Base-by-base conservation (phyloP, 1,140 invertebrate species). In the Halictus rubicundus region DNA sequence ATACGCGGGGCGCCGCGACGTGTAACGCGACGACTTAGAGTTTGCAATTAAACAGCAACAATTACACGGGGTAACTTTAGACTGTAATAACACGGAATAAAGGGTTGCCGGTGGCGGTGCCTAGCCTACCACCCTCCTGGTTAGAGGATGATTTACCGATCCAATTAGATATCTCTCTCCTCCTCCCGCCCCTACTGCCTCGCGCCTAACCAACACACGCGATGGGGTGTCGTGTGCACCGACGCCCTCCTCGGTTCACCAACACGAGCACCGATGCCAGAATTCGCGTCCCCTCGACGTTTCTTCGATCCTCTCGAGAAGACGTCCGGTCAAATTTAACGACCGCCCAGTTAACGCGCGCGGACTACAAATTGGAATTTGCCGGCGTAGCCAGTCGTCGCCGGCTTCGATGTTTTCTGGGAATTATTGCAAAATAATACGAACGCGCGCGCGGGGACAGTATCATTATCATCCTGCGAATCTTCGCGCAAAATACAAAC, bases 41-140 rank as follows among this genome's bases (percentile, higher is more conserved):
- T 90, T 93, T 88, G 92, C 92, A 93, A 93, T 93, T 93, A 93
- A 93, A 93, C 91, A 93, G 92, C 92, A 93, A 93, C 92, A 93
- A 93, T 93, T 93, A 93, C 91, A 92, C 90, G 89, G 92, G 91
- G 92, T 93, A 93, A 93, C 92, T 93, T 93, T 92, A 93, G 92
- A 93, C 92, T 90, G 92, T 93, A 93, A 93, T 93, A 93, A 93
- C 92, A 91, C 89, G 88, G 91, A 93, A 93, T 93, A 92, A 93
- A 93, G 92, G 92, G 92, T 93, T 93, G 90, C 87, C 86, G 81
- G 87, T 88, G 85, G 85, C 85, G 83, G 85, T 84, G 88, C 88
- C 89, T 91, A 83, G 89, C 79, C 90, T 90, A 87, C 90, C 87
- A 89, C 84, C 89, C 88, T 90, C 87, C 91, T 91, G 91, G 89